Conservation (phyloP, 2,797 vertebrate genomes). For the Tamandua tetradactyla region DNA sequence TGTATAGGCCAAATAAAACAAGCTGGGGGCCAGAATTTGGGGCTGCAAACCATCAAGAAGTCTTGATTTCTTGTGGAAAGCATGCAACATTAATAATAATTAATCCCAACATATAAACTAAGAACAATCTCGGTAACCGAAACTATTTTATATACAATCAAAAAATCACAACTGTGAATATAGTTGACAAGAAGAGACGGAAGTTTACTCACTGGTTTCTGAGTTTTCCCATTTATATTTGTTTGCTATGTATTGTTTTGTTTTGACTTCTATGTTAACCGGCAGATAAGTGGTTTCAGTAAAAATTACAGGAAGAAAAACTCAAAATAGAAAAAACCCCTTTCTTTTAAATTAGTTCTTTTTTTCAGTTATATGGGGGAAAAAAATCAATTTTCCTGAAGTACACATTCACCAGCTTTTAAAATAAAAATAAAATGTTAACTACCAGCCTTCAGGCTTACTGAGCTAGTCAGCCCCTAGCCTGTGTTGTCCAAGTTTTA, state of each 20-base stretch:
- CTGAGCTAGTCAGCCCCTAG: not conserved
- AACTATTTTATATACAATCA: not conserved
- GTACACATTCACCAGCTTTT: not conserved
- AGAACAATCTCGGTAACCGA: not conserved
- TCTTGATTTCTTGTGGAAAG: not conserved
- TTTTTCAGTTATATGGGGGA: not conserved
- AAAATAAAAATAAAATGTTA: too few relatives aligned
- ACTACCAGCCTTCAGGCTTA: not conserved
- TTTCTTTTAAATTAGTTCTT: not conserved
- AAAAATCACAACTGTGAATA: not conserved
- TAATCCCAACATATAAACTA: not conserved
- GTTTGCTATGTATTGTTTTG: not conserved
- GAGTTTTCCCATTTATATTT: not conserved
- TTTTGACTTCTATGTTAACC: not conserved
- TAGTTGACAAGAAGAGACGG: not conserved
- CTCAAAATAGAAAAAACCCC: not conserved
- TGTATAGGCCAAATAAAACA: not conserved
- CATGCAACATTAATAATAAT: not conserved
- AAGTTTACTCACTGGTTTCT: not conserved
- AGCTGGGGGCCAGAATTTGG: not conserved
- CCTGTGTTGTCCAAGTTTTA: not conserved
- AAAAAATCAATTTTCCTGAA: not conserved
- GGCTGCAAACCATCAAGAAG: not conserved
- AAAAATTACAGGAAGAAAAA: not conserved
- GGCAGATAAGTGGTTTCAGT: not conserved